Conservation (phyloP, 2,888 invertebrate species). For the Morpho deidamia region DNA sequence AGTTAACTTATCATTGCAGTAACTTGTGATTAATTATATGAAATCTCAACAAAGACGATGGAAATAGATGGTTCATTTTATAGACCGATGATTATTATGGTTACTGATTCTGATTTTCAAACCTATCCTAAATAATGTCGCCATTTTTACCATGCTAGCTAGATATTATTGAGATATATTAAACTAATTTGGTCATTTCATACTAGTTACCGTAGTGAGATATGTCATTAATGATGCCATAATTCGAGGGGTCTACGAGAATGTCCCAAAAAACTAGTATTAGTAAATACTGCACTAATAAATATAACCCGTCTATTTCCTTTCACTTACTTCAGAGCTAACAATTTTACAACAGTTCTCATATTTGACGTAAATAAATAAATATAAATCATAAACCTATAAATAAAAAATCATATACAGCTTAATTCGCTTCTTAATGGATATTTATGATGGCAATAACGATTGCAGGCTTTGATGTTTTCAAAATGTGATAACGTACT, state of each 20-base stretch:
- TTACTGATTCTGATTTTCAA: slow-evolving; percentile 40
- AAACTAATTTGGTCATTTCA: slow-evolving; percentile 58
- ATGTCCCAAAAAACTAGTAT: slow-evolving; percentile 87
- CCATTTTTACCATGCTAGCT: slow-evolving; percentile 85
- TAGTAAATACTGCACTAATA: no score
- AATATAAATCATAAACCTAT: no score
- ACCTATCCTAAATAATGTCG: slow-evolving; percentile 79
- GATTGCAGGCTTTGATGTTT: no score
- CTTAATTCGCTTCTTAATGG: no score
- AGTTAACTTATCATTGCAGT: slow-evolving; percentile 24
- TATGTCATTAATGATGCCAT: slow-evolving; percentile 62
- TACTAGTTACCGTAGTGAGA: slow-evolving; percentile 44
- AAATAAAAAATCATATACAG: no score
- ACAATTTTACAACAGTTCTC: no score
- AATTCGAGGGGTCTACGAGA: slow-evolving; percentile 64
- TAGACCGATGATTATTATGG: slow-evolving; percentile 31
- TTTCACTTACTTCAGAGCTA: no score
- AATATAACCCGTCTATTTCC: no score
- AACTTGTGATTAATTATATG: slow-evolving; percentile 28
- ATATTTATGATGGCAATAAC: no score
- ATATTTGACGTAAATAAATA: no score
- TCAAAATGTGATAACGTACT: no score
- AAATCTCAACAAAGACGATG: slow-evolving; percentile 32
- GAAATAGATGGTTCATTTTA: slow-evolving; percentile 34
- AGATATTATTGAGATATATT: slow-evolving; percentile 34